Evolutionary conservation across 2,113 vertebrate species (phyloP), one percentile per base, ranked within the genome.

Genomic region (Corythaeola cristata): DNA sequence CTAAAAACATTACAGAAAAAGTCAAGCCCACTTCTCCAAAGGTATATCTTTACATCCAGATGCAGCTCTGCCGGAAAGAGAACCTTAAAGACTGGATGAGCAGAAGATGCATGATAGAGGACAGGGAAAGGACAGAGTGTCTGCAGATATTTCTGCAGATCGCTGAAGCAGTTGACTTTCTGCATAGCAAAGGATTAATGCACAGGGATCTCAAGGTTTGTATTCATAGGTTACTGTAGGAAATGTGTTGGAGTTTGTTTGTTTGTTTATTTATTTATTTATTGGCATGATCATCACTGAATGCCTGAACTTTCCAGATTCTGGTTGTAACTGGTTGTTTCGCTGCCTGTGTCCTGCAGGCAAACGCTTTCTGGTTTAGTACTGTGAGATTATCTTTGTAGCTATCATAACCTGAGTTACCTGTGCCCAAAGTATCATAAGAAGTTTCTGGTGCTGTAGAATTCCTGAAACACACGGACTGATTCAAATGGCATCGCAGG

Each of bases 41-140:
- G 96, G 99, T 99, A 58, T 99, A 99, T 91, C 98, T 99, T 87
- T 99, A 99, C 97, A 99, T 99, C 90, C 99, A 99, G 98, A 99
- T 99, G 99, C 99, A 99, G 97, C 98, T 99, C 59, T 99, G 99
- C 96, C 91, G 99, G 63, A 99, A 99, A 88, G 99, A 99, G 96
- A 99, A 99, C 97, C 98, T 99, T 63, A 99, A 99, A 94, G 99
- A 99, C 98, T 99, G 99, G 99, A 99, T 99, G 99, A 98, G 97
- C 73, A 97, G 98, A 79, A 98, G 99, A 39, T 98, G 98, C 56
- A 74, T 96, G 39, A 97, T 99, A 8, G 99, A 99, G 95, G 99
- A 99, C 68, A 97, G 99, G 67, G 98, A 99, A 60, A 98, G 98
- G 95, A 96, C 97, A 56, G 97, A 99, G 94, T 99, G 99, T 88